These are phyloP conservation scores for Gila orcuttii DNA, from an alignment of 2,113 vertebrate species.

Conservation along the genomic window DNA sequence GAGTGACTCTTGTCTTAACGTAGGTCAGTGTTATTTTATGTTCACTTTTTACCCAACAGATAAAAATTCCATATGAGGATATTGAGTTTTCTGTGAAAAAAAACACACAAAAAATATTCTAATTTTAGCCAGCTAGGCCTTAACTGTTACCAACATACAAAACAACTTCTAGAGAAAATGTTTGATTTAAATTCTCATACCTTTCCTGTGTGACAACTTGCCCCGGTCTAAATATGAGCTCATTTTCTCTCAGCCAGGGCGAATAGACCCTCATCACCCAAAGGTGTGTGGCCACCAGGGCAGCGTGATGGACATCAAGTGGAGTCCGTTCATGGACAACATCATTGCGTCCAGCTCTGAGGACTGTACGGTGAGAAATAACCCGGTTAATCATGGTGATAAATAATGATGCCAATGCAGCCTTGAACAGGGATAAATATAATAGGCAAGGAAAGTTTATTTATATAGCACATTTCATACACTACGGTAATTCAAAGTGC, in stretches of 20 bases:
- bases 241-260: constrained; percentile 61
- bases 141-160: not conserved
- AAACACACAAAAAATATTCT: not conserved
- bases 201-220: not conserved
- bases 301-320: constrained; percentile 86
- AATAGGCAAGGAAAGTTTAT: too few species aligned
- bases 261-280: constrained; percentile 84
- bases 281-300: constrained; percentile 86
- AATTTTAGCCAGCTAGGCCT: too few species aligned
- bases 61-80: not conserved
- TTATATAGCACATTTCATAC: too few species aligned
- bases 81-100: not conserved
- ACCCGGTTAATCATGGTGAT: not conserved
- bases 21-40: not conserved
- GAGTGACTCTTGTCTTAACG: not conserved
- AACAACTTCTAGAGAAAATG: not conserved
- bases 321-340: constrained; percentile 88
- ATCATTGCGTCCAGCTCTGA: constrained; percentile 86
- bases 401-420: not conserved
- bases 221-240: not conserved
- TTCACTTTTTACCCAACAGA: not conserved
- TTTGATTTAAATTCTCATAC: not conserved
- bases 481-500: too few species aligned
- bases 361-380: constrained; percentile 82
- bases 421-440: not conserved